Percentiles rank a stretch among this genome's conserved stretches.
phyloP scores from a whole-genome alignment of 2,888 invertebrate genomes.

The Pteria penguin region DNA sequence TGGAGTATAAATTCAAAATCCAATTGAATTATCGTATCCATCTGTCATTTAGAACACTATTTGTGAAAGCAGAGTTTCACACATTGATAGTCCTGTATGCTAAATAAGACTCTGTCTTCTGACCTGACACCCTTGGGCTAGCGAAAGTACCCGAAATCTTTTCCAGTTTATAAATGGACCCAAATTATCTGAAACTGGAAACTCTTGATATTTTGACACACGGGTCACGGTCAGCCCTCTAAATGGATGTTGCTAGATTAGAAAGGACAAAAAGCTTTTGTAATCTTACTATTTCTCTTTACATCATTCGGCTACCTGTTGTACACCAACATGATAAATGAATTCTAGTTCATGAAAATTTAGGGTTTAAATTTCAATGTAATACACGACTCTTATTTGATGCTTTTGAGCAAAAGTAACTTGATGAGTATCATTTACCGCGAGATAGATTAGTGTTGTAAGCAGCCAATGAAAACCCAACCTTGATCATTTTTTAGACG shows the following conservation, averaged over 20 bases:
- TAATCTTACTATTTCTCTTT: not conserved
- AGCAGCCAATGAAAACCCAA: not conserved
- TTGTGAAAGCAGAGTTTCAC: not conserved
- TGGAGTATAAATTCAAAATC: not conserved
- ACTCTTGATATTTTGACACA: not conserved
- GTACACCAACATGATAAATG: not conserved
- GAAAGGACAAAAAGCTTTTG: not conserved
- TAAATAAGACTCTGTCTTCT: not conserved
- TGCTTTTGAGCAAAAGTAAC: not conserved
- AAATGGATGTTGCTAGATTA: not conserved
- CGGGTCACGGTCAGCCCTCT: not conserved
- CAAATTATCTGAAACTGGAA: not conserved
- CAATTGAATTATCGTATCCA: not conserved
- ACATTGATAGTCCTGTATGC: not conserved
- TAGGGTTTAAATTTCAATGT: not conserved
- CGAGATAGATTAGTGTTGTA: not conserved
- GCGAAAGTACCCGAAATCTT: not conserved
- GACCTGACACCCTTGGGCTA: not conserved
- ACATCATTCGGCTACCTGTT: not conserved
- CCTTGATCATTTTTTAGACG: too few relatives aligned
- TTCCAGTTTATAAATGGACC: not conserved
- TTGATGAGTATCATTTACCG: slow-evolving; percentile 17
- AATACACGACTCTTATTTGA: not conserved
- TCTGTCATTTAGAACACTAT: not conserved
- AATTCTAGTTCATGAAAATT: not conserved